Percentiles rank a stretch among this genome's conserved stretches.
These are phyloP conservation scores for Pseudomyrmex concolor DNA, from an alignment of 1,140 invertebrate genomes.

Conservation along the genomic window DNA sequence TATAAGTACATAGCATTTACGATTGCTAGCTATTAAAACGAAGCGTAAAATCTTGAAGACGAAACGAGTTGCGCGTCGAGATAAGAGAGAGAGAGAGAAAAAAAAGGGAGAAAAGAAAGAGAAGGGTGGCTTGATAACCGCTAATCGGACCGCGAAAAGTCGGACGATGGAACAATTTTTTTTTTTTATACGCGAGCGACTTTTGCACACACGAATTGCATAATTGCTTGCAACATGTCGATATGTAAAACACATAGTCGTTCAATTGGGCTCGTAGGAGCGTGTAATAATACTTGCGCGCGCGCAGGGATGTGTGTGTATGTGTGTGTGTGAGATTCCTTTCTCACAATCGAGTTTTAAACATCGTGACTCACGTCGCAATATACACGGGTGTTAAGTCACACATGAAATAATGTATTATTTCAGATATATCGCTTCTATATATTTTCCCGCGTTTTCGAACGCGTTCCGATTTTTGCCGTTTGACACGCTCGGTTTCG, in stretches of 20 bases:
- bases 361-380: too few species aligned
- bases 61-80: conserved; percentile 18
- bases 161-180: neutral
- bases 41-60: conserved; percentile 60
- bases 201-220: neutral
- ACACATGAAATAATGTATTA: neutral
- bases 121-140: conserved; percentile 5
- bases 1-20: too few species aligned
- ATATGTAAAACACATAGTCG: neutral
- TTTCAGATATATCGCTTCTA: conserved; percentile 4
- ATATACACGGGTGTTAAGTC: too few species aligned
- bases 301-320: too few species aligned
- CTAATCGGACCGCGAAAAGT: conserved; percentile 50
- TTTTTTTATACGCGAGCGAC: neutral
- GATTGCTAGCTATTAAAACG: conserved; percentile 1
- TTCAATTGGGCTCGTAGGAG: neutral
- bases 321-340: too few species aligned
- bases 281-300: neutral
- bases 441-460: conserved; percentile 19
- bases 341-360: too few species aligned
- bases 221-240: neutral
- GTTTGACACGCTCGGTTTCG: conserved; percentile 2
- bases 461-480: conserved; percentile 25
- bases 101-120: neutral
- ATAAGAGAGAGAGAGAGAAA: conserved; percentile 22